These are phyloP conservation scores for Perdita meconis DNA, from an alignment of 2,888 invertebrate genomes.

Conservation along the genomic window DNA sequence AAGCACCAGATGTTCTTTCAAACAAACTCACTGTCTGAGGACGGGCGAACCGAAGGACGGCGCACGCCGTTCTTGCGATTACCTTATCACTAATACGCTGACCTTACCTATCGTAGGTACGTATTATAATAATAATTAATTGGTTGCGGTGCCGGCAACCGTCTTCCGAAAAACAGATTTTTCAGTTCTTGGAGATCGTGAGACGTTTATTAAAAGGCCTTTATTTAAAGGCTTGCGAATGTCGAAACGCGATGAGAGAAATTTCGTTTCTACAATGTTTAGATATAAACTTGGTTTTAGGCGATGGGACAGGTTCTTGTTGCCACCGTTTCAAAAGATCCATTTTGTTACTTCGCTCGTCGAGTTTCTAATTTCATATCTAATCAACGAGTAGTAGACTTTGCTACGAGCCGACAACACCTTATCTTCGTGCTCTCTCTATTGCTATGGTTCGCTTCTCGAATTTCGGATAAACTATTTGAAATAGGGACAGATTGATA, in stretches of 20 bases:
- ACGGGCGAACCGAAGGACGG: constrained; percentile 50
- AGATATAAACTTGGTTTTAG: too few species aligned
- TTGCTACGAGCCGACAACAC: constrained; percentile 36
- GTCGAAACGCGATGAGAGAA: too few species aligned
- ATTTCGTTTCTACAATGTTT: too few species aligned
- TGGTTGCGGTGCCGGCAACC: background rate
- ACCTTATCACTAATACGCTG: constrained; percentile 50
- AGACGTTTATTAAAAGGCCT: background rate
- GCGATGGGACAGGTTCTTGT: constrained; percentile 5
- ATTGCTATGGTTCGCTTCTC: constrained; percentile 18
- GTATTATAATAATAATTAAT: constrained; percentile 34
- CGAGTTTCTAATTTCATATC: constrained; percentile 42
- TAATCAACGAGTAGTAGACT: constrained; percentile 55
- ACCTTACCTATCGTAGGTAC: constrained; percentile 44
- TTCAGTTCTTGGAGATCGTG: background rate
- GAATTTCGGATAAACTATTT: constrained; percentile 29
- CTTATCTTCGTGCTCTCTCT: constrained; percentile 38
- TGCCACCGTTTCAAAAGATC: background rate
- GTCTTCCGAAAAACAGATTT: background rate
- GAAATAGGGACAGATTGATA: background rate
- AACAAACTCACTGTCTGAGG: constrained; percentile 47
- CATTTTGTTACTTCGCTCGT: constrained; percentile 22
- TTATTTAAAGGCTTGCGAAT: too few species aligned
- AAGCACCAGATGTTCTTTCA: constrained; percentile 33
- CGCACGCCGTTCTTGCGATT: constrained; percentile 38